Percentiles rank a stretch among this genome's conserved stretches.
phyloP scores from a whole-genome alignment of 2,888 invertebrate genomes.

The Macrostomum cliftonense region DNA sequence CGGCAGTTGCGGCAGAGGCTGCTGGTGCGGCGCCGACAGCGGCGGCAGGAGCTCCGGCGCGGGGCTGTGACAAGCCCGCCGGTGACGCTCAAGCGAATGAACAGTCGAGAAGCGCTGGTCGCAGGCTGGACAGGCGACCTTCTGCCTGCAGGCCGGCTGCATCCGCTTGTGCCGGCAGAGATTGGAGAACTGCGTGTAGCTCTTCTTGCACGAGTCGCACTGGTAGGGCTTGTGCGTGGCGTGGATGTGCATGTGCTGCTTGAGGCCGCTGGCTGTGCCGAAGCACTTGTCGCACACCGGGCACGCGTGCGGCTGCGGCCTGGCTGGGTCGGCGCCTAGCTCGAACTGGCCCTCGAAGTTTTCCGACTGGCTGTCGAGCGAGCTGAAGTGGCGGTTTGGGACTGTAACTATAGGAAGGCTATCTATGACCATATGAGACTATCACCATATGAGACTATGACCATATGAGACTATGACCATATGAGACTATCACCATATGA shows the following conservation, averaged over 20 bases:
- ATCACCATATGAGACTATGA: too few relatives aligned
- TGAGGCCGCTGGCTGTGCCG: conserved; percentile 83
- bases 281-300: conserved; percentile 96
- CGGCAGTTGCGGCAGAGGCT: too few relatives aligned
- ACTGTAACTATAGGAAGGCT: too few relatives aligned
- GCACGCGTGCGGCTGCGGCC: conserved; percentile 32
- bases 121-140: conserved; percentile 4
- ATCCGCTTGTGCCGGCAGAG: conserved; percentile 96
- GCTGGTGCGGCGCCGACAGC: too few relatives aligned
- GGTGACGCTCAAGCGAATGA: conserved; percentile 8
- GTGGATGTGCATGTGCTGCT: conserved; percentile 92
- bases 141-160: conserved; percentile 65
- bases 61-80: conserved; percentile 1
- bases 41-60: background rate
- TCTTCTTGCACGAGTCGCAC: conserved; percentile 71
- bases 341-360: too few relatives aligned
- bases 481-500: too few relatives aligned
- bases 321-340: conserved; percentile 31
- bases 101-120: conserved; percentile 6
- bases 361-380: too few relatives aligned
- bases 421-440: too few relatives aligned
- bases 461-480: too few relatives aligned
- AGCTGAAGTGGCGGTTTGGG: too few relatives aligned
- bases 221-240: conserved; percentile 83
- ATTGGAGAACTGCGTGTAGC: conserved; percentile 94